Percentiles rank a stretch among this genome's conserved stretches.
phyloP scores from a whole-genome alignment of 2,113 vertebrate species.

The Bubo bubo region DNA sequence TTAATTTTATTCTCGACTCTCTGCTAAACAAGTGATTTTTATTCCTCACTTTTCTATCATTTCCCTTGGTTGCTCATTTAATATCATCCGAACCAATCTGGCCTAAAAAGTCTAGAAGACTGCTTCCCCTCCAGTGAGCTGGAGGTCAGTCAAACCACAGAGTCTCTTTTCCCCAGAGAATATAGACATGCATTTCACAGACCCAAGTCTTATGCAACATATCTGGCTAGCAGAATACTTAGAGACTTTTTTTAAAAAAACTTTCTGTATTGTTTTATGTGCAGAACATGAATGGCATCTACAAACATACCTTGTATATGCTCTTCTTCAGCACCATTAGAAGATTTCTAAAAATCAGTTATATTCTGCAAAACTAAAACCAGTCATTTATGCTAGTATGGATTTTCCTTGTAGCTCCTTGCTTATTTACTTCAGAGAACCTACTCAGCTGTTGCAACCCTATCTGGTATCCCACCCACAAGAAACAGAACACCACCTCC shows the following conservation, averaged over 20 bases:
- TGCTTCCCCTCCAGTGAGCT: not conserved
- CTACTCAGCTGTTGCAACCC: not conserved
- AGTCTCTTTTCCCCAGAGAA: not conserved
- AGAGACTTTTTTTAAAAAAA: not conserved
- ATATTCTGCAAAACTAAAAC: not conserved
- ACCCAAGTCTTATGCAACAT: not conserved
- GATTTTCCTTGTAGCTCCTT: not conserved
- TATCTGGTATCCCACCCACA: not conserved
- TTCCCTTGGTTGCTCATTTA: not conserved
- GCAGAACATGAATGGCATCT: not conserved
- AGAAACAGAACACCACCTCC: not conserved
- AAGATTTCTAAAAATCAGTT: not conserved
- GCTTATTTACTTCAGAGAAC: not conserved
- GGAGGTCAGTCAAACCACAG: not conserved
- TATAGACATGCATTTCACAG: rapidly evolving
- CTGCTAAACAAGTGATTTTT: not conserved
- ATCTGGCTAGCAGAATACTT: not conserved
- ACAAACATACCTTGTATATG: not conserved
- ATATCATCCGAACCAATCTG: not conserved
- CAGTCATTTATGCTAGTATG: not conserved
- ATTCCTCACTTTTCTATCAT: not conserved
- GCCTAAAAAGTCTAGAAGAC: not conserved
- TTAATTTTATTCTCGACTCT: not conserved
- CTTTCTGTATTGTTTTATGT: not conserved
- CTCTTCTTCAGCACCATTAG: not conserved